Evolutionary conservation across 2,797 vertebrate genomes (phyloP), one percentile per base, ranked within the genome.

Genomic region (Acomys russatus): DNA sequence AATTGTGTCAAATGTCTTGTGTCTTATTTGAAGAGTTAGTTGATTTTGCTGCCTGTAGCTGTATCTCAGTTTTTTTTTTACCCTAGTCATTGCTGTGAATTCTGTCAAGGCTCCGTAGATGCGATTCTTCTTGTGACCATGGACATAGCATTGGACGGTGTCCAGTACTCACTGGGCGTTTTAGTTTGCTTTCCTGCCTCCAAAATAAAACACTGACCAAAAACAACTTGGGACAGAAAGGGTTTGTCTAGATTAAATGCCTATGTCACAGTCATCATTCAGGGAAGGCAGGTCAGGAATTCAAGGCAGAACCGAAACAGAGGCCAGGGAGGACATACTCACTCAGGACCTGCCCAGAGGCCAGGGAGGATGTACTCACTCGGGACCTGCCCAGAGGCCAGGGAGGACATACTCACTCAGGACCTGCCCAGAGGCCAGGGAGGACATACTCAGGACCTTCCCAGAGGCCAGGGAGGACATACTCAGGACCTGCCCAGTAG

Each of bases 11-110:
- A 23, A 20, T 83, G 35, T 77, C 38, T 64, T 70, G 78, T 11
- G 28, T 51, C 68, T 94, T 92, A 20, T 76, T 90, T 82, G 61
- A 66, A 91, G 93, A 88, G 38, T 56, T 73, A 54, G 33, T 76
- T 25, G n/a, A 38, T 84, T 94, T 68, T 71, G 59, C 94, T 82
- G 22, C 6, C 28, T 73, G 11, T 7, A 88, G 54, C 8, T 71
- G 30, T 35, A 76, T n/a, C 77, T 84, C 59, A 35, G 49, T 63
- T 90, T 87, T 56, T 97, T 96, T 70, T 44, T 44, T 44, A 3
- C n/a, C n/a, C 51, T 88, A 94, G 63, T 64, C 6, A 44, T 30
- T 78, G 66, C 73, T 82, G 84, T 92, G 17, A 92, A 68, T 73
- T 83, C 44, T 85, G 59, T 73, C 38, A 94, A 49, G 44, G 51